These are phyloP conservation scores for Scopus umbretta DNA, from an alignment of 2,113 vertebrate species.

Conservation along the genomic window DNA sequence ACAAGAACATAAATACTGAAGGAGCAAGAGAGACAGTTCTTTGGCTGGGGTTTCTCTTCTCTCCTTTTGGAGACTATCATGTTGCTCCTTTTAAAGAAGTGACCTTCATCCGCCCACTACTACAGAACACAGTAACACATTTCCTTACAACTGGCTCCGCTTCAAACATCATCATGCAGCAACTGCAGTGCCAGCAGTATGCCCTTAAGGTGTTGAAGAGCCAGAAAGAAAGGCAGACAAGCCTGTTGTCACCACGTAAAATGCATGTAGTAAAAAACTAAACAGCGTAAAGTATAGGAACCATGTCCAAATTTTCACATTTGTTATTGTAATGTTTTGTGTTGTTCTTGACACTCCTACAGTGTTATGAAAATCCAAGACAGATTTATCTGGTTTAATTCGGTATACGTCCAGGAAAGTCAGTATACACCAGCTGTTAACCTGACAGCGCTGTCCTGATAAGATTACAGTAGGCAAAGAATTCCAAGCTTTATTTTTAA, in stretches of 20 bases:
- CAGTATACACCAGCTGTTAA: neutral
- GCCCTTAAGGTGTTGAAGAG: neutral
- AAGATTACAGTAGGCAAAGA: neutral
- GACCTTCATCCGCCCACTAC: conserved; percentile 14
- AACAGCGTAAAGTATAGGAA: neutral
- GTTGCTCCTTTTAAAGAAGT: conserved; percentile 23
- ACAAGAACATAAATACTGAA: neutral
- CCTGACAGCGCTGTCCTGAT: neutral
- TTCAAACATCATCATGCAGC: neutral
- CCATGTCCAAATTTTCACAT: neutral
- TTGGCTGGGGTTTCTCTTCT: neutral
- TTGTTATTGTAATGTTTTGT: neutral
- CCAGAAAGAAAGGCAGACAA: neutral
- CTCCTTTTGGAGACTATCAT: neutral
- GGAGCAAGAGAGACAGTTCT: neutral
- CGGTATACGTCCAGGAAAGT: neutral
- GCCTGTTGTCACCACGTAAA: neutral
- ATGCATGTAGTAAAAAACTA: neutral
- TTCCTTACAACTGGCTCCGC: neutral
- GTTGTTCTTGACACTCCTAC: neutral
- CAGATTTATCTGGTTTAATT: neutral
- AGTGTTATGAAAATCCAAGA: rapidly evolving
- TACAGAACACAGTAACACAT: neutral
- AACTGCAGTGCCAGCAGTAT: neutral
- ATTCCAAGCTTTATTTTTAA: neutral